These are phyloP conservation scores for Lampropteryx suffumata DNA, from an alignment of 2,888 invertebrate species.

Conservation along the genomic window DNA sequence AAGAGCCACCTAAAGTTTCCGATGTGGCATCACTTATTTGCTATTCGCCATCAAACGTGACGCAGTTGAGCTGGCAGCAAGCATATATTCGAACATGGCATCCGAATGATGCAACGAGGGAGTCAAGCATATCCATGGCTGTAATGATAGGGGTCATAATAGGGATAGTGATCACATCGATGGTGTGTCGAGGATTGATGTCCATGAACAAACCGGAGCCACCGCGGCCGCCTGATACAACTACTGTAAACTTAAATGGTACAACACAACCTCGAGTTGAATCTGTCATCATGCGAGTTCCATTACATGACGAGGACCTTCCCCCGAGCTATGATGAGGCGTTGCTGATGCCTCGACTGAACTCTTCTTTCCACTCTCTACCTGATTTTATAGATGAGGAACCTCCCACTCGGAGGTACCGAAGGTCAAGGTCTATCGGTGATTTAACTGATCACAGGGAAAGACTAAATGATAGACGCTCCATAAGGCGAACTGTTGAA, in stretches of 20 bases:
- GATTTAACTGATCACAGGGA: slow-evolving; percentile 67
- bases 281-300: slow-evolving; percentile 60
- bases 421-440: slow-evolving; percentile 75
- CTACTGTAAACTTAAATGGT: slow-evolving; percentile 63
- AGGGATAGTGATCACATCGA: slow-evolving; percentile 79
- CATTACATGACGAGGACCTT: slow-evolving; percentile 60
- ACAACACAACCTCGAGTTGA: slow-evolving; percentile 53
- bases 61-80: slow-evolving; percentile 86
- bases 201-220: slow-evolving; percentile 62
- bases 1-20: slow-evolving; percentile 75
- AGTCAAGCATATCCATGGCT: slow-evolving; percentile 82
- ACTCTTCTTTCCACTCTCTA: slow-evolving; percentile 83
- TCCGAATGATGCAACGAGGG: slow-evolving; percentile 54
- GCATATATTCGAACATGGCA: slow-evolving; percentile 87
- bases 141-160: slow-evolving; percentile 78
- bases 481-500: slow-evolving; percentile 67
- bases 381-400: slow-evolving; percentile 73
- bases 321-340: slow-evolving; percentile 91
- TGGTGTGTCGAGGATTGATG: slow-evolving; percentile 80
- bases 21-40: slow-evolving; percentile 82
- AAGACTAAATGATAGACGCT: slow-evolving; percentile 61
- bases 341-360: slow-evolving; percentile 86
- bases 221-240: slow-evolving; percentile 64
- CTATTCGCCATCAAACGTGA: slow-evolving; percentile 85
- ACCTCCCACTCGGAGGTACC: slow-evolving; percentile 46